phyloP scores from a whole-genome alignment of 2,113 vertebrate genomes.

The Bos javanicus region DNA sequence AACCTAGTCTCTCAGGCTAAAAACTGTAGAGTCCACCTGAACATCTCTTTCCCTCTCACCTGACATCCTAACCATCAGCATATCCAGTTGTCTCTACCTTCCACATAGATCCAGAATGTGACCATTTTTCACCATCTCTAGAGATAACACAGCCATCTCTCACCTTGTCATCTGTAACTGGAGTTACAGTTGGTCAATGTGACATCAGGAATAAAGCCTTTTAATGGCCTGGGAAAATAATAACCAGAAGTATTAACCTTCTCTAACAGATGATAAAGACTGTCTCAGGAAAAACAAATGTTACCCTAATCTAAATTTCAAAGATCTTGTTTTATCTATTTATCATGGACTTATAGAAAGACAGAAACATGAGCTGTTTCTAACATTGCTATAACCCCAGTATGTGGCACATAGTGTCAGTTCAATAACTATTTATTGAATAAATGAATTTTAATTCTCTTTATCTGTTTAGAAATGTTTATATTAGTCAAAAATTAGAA shows the following conservation, averaged over 20 bases:
- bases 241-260: not conserved
- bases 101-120: not conserved
- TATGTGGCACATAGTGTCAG: not conserved
- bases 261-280: not conserved
- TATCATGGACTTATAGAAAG: not conserved
- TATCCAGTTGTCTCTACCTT: not conserved
- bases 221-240: not conserved
- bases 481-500: not conserved
- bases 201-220: not conserved
- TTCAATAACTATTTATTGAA: not conserved
- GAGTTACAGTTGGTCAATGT: not conserved
- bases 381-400: not conserved
- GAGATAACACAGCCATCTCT: not conserved
- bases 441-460: not conserved
- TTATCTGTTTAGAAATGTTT: not conserved
- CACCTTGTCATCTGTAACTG: not conserved
- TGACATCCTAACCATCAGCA: not conserved
- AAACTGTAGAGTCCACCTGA: not conserved
- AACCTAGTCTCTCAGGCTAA: not conserved
- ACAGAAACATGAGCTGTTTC: not conserved
- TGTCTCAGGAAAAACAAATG: not conserved
- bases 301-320: not conserved
- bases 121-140: not conserved
- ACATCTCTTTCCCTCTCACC: not conserved
- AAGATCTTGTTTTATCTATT: slow-evolving; percentile 3